Conservation (phyloP, 2,888 invertebrate genomes). For the Gerosis bhagava region DNA sequence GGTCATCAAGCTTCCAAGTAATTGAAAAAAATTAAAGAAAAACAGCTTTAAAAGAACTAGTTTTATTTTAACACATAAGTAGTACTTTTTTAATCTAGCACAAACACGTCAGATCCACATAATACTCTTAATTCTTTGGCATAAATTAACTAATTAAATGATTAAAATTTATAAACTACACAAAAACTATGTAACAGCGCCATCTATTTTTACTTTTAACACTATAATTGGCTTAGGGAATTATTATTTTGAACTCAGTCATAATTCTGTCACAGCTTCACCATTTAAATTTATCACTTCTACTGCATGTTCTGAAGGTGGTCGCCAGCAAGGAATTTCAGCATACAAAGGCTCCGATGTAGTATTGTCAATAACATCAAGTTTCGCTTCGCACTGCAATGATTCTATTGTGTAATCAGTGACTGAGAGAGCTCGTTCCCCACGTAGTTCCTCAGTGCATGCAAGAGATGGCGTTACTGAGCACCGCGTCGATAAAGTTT, state of each 20-base stretch:
- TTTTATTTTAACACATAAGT: too few species aligned
- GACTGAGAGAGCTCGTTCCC: slow-evolving; percentile 51
- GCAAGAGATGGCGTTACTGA: slow-evolving; percentile 63
- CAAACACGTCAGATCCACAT: slow-evolving; percentile 3
- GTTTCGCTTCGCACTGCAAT: slow-evolving; percentile 68
- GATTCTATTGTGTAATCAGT: slow-evolving; percentile 70
- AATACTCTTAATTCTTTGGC: slow-evolving; percentile 27
- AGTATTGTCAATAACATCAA: slow-evolving; percentile 63
- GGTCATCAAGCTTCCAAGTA: too few species aligned
- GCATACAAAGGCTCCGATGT: slow-evolving; percentile 85
- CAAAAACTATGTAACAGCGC: slow-evolving; percentile 37
- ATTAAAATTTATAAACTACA: slow-evolving; percentile 20
- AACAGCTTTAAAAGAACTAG: too few species aligned
- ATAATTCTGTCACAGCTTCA: slow-evolving; percentile 78
- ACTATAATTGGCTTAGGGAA: slow-evolving; percentile 29
- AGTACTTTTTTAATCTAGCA: too few species aligned
- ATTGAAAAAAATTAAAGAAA: too few species aligned
- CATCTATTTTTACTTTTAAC: slow-evolving; percentile 45
- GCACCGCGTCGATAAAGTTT: slow-evolving; percentile 47
- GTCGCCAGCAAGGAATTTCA: slow-evolving; percentile 84
- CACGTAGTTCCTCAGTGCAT: slow-evolving; percentile 49
- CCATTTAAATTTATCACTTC: slow-evolving; percentile 70
- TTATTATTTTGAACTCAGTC: slow-evolving; percentile 41
- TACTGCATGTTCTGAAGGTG: slow-evolving; percentile 71
- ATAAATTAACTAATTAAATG: slow-evolving; percentile 11